Conservation (phyloP, 2,113 vertebrate species). For the Mesitornis unicolor region DNA sequence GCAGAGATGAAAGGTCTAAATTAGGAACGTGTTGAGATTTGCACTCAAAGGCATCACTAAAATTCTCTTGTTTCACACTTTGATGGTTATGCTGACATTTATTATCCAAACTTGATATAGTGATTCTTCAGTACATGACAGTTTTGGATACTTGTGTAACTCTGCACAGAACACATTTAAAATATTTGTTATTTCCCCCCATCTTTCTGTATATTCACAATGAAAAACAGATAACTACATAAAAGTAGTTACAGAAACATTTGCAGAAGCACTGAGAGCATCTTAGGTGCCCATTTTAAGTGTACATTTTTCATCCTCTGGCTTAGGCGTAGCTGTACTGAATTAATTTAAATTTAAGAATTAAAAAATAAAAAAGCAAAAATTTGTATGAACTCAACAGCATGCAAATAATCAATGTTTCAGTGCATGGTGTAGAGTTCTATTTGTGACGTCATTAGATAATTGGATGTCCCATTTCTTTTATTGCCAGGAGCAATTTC, state of each 20-base stretch:
- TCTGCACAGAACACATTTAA: neutral
- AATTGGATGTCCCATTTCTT: neutral
- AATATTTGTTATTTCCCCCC: neutral
- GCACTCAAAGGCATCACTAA: neutral
- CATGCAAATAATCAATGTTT: neutral
- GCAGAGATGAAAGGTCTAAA: neutral
- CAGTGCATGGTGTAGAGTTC: neutral
- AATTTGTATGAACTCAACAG: neutral
- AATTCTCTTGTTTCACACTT: neutral
- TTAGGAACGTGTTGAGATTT: neutral
- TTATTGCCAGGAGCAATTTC: neutral
- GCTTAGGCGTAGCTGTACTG: neutral
- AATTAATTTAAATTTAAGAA: neutral
- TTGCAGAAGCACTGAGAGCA: neutral
- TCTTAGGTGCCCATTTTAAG: neutral
- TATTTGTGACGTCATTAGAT: neutral
- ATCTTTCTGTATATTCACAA: neutral
- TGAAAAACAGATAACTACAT: neutral
- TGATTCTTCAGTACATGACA: neutral
- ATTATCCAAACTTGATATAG: neutral
- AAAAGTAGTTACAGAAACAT: neutral
- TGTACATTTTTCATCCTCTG: neutral
- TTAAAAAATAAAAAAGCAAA: neutral
- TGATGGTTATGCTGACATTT: neutral
- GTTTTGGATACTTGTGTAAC: neutral